Evolutionary conservation across 2,113 vertebrate species (phyloP), one percentile per base, ranked within the genome.

Genomic region (Oostethus manadensis): DNA sequence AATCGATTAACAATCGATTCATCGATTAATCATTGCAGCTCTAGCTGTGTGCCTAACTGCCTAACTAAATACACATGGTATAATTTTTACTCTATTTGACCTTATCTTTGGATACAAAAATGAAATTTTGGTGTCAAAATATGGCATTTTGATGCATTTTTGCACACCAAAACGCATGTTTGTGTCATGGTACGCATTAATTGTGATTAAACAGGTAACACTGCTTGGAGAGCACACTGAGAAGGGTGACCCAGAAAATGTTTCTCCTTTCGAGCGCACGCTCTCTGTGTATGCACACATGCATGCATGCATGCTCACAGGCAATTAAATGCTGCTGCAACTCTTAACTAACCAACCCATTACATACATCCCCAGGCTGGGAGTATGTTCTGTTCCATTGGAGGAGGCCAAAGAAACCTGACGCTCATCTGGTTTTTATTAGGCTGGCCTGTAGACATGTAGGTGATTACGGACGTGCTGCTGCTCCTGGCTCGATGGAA

Each of bases 341-440:
- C 42, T 68, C 56, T 44, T 1, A 68, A 71, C 64, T 58, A 73
- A 62, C 54, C 42, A 22, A 62, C 54, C 57, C 40, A 47, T 62
- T 59, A 74, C 56, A 74, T 23, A 60, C 62, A 54, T 47, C 46
- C 57, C 47, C 60, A 47, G 8, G 55, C 62, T 23, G 14, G 0
- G 58, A 42, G 11, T 42, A 42, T 42, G 38, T 42, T 10, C 11
- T 42, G 14, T 53, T 51, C 53, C 51, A 48, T 1, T 9, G 29
- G 29, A 59, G 3, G 33, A 51, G 50, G 47, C 60, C 58, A 54
- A 13, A 55, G 67, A 33, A 76, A 35, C 70, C 64, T 55, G 72
- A 70, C 55, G 56, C 50, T 22, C 14, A 38, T 62, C 45, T 76
- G 64, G 3, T 55, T 78, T 72, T 70, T 64, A 74, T 79, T 69